Conservation (phyloP, 2,113 vertebrate species). For the Riparia riparia region DNA sequence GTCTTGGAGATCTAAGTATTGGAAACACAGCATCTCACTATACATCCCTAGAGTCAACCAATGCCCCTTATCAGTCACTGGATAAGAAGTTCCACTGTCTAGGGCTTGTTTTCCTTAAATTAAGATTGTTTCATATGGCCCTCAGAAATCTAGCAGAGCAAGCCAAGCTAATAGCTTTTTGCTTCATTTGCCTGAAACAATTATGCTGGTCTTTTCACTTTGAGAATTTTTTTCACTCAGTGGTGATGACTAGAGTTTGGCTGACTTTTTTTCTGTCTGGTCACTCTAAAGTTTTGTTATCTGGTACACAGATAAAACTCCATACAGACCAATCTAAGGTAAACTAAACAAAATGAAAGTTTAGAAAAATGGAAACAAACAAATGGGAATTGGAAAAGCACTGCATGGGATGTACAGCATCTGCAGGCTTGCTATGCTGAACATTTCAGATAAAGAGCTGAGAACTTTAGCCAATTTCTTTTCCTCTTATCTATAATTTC, state of each 20-base stretch:
- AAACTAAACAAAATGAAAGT: background rate
- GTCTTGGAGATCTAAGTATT: background rate
- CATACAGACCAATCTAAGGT: background rate
- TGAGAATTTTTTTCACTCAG: background rate
- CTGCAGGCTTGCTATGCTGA: background rate
- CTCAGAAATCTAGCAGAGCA: background rate
- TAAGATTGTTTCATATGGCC: background rate
- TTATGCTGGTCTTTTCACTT: background rate
- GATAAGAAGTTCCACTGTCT: background rate
- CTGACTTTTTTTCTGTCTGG: background rate
- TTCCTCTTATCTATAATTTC: background rate
- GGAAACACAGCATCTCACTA: background rate
- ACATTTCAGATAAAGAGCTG: slow-evolving; percentile 14
- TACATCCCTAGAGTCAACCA: background rate
- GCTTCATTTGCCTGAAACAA: background rate
- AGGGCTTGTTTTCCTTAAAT: background rate
- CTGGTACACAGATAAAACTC: background rate
- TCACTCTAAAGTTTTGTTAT: background rate
- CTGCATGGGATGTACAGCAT: background rate
- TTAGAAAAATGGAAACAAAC: background rate
- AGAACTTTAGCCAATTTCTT: background rate
- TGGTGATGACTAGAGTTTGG: background rate
- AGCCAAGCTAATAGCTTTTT: background rate
- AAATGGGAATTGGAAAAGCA: background rate
- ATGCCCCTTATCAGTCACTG: background rate